Evolutionary conservation across 2,113 vertebrate species (phyloP).

Genomic region (Leiothrix lutea): DNA sequence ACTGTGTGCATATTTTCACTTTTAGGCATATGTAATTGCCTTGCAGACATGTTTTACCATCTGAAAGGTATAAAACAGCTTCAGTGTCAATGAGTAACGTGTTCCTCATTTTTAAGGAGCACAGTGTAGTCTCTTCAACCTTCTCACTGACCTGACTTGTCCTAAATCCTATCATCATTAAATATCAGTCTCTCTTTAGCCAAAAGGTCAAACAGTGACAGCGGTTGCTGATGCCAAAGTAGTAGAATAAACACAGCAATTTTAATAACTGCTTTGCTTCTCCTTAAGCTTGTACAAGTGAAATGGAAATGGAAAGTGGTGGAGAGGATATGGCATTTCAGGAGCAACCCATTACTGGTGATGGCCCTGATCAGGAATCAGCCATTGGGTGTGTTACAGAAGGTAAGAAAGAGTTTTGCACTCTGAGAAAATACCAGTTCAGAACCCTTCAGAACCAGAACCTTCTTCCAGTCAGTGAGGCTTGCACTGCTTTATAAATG

Average conservation of each 20-base stretch:
- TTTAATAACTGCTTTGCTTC: constrained; percentile 16
- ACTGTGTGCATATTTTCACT: neutral
- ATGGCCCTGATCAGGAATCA: constrained; percentile 18
- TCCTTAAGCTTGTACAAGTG: constrained; percentile 68
- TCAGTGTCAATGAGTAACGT: neutral
- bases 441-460: neutral
- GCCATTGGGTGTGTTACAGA: constrained; percentile 57
- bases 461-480: neutral
- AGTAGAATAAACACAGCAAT: neutral
- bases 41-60: neutral
- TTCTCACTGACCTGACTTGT: neutral
- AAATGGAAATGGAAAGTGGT: constrained; percentile 68
- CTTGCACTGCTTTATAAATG: neutral
- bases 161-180: neutral
- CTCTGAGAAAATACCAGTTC: neutral
- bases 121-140: neutral
- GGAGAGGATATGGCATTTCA: constrained; percentile 54
- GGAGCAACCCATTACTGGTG: constrained; percentile 24
- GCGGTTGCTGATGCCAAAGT: neutral
- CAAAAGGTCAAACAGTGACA: neutral
- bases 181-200: neutral
- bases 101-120: neutral
- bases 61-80: neutral
- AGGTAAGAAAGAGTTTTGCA: constrained; percentile 58
- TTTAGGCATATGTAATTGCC: neutral